Evolutionary conservation across 1,140 invertebrate genomes (phyloP).

Genomic region (Probaryconus sp.): DNA sequence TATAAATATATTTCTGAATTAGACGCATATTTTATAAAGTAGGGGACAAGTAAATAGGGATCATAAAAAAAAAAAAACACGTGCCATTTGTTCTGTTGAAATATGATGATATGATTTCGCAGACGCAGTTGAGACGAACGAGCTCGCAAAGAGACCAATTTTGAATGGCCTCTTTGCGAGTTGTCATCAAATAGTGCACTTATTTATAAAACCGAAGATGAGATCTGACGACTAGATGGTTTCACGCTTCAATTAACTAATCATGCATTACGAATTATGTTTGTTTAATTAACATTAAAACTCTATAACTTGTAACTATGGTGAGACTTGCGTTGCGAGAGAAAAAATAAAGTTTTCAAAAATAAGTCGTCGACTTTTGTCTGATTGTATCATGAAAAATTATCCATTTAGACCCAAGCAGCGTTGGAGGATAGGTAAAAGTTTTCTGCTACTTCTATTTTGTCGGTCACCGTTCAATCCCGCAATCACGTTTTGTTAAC

Average conservation of each 20-base stretch:
- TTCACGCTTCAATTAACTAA: constrained; percentile 47
- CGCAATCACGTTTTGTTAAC: too few species aligned
- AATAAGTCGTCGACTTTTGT: constrained; percentile 9
- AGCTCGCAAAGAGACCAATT: too few species aligned
- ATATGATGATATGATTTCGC: neutral
- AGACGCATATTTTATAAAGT: constrained; percentile 41
- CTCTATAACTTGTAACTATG: constrained; percentile 46
- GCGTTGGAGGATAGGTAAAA: constrained; percentile 12
- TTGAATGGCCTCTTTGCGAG: constrained; percentile 1
- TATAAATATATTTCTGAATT: constrained; percentile 36
- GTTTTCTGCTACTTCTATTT: too few species aligned
- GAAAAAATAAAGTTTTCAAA: constrained; percentile 23
- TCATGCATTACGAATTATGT: constrained; percentile 33
- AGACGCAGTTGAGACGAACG: too few species aligned
- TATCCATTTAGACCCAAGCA: neutral
- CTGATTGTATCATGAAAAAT: constrained; percentile 26
- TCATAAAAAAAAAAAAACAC: too few species aligned
- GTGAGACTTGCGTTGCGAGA: constrained; percentile 44
- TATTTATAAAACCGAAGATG: neutral
- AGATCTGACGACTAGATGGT: constrained; percentile 25
- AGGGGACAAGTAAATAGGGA: constrained; percentile 28
- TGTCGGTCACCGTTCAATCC: too few species aligned
- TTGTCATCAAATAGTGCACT: too few species aligned
- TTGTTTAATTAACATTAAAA: constrained; percentile 46
- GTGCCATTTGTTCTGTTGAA: constrained; percentile 41